Percentiles rank a stretch among this genome's conserved stretches.
Evolutionary conservation across 2,113 vertebrate species (phyloP).

Genomic region (Halichoeres trimaculatus): DNA sequence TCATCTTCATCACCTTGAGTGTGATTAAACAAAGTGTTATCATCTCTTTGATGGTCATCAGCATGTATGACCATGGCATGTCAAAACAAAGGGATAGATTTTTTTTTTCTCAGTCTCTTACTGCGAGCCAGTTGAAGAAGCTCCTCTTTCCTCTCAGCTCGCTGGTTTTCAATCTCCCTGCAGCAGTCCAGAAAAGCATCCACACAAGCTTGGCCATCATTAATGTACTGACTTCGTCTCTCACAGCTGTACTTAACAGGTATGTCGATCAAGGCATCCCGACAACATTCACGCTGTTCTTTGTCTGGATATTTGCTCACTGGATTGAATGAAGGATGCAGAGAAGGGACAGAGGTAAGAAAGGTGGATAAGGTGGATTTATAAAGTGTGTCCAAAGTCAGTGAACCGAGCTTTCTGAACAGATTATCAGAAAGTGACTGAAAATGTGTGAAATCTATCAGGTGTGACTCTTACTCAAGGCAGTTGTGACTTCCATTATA

Average conservation of each 20-base stretch:
- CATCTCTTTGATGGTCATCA: neutral
- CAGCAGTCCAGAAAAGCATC: constrained; percentile 89
- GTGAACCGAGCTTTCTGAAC: too few species aligned
- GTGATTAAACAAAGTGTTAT: neutral
- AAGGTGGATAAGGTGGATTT: too few species aligned
- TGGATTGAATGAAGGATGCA: constrained; percentile 47
- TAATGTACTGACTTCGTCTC: constrained; percentile 77
- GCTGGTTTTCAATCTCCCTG: constrained; percentile 36
- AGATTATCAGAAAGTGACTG: neutral
- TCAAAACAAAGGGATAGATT: too few species aligned
- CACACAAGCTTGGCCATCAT: constrained; percentile 71
- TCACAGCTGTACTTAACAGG: constrained; percentile 82
- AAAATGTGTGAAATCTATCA: neutral
- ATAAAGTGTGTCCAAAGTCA: neutral
- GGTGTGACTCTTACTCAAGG: constrained; percentile 56
- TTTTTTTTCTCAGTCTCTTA: constrained; percentile 51
- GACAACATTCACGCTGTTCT: constrained; percentile 80
- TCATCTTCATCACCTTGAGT: constrained; percentile 64
- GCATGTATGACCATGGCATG: neutral
- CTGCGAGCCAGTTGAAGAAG: constrained; percentile 66
- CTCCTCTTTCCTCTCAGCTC: constrained; percentile 31
- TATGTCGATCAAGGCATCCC: constrained; percentile 84
- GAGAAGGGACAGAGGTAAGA: neutral
- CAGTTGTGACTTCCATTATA: constrained; percentile 60
- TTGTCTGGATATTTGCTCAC: constrained; percentile 72